Conservation (phyloP, 2,888 invertebrate genomes). For the Eucera pruinosa region DNA sequence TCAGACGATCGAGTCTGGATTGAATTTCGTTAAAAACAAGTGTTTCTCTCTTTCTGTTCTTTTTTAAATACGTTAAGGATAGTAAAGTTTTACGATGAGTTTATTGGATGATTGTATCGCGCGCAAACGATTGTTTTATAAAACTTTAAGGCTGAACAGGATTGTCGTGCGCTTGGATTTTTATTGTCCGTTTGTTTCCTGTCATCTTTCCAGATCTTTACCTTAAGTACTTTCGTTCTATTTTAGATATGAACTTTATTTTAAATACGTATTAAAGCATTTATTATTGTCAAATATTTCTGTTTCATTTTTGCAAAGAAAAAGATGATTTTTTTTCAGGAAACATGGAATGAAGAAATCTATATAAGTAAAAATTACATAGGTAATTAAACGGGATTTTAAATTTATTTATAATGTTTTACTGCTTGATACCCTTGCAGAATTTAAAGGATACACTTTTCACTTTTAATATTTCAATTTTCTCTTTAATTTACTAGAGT, state of each 20-base stretch:
- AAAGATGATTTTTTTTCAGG: constrained; percentile 6
- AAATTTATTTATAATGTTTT: too few species aligned
- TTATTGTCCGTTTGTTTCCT: constrained; percentile 34
- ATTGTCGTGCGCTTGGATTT: constrained; percentile 45
- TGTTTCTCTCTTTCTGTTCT: not conserved
- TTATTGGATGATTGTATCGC: constrained; percentile 36
- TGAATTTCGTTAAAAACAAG: not conserved
- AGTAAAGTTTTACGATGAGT: constrained; percentile 18
- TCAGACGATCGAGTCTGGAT: constrained; percentile 8
- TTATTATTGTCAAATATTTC: constrained; percentile 26
- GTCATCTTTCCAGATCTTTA: constrained; percentile 23
- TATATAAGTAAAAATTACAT: too few species aligned
- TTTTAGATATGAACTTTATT: constrained; percentile 36
- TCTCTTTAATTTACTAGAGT: too few species aligned
- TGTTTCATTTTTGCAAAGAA: not conserved
- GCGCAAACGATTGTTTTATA: constrained; percentile 51
- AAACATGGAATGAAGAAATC: not conserved
- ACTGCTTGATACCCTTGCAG: too few species aligned
- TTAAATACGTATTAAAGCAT: constrained; percentile 47
- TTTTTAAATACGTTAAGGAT: constrained; percentile 20
- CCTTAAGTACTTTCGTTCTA: constrained; percentile 14
- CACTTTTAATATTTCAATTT: too few species aligned
- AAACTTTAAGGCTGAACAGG: constrained; percentile 48
- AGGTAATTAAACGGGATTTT: too few species aligned
- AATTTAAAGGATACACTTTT: too few species aligned